phyloP scores from a whole-genome alignment of 2,113 vertebrate genomes.

The Chunga burmeisteri region DNA sequence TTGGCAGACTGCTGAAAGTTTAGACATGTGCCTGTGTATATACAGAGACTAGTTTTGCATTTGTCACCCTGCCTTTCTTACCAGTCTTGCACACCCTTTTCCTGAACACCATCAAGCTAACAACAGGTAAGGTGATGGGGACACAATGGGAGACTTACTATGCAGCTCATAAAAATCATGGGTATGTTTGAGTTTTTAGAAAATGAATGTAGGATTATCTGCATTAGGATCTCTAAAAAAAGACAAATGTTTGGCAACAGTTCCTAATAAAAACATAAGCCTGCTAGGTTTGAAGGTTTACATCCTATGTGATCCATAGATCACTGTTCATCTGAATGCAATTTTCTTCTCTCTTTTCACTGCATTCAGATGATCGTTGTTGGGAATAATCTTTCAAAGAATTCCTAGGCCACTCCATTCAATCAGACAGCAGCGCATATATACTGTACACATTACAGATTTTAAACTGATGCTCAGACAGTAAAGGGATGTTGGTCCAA shows the following conservation, averaged over 20 bases:
- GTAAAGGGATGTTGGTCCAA: background rate
- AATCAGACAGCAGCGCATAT: background rate
- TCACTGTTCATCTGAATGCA: background rate
- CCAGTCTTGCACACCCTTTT: background rate
- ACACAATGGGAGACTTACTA: background rate
- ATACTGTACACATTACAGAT: background rate
- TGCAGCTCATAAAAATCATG: background rate
- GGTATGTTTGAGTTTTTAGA: background rate
- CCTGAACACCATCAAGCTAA: background rate
- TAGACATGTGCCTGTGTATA: background rate
- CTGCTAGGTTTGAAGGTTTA: background rate
- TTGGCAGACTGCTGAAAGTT: background rate
- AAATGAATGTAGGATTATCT: background rate
- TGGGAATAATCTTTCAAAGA: background rate
- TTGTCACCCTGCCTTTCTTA: background rate
- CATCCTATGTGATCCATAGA: background rate
- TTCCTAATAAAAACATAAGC: background rate
- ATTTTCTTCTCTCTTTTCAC: background rate
- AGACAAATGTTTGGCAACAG: background rate
- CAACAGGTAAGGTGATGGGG: background rate
- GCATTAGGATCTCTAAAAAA: background rate
- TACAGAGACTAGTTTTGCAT: background rate
- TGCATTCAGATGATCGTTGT: background rate
- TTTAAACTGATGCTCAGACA: background rate
- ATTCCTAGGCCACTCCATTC: background rate